phyloP scores from a whole-genome alignment of 2,888 invertebrate species.

The Liodrosophila aerea region DNA sequence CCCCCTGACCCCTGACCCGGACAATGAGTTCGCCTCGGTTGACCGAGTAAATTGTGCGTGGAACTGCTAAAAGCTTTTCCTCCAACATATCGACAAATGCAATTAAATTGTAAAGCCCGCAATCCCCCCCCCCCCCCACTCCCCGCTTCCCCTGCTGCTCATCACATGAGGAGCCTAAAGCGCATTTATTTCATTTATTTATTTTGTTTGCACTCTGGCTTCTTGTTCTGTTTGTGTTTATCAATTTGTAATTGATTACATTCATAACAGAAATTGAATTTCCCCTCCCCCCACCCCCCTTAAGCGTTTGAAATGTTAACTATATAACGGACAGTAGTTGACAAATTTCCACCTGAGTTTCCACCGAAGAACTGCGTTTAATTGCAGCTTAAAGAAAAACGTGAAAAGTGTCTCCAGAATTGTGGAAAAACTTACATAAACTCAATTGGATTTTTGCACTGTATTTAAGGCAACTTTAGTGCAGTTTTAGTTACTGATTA shows the following conservation, averaged over 20 bases:
- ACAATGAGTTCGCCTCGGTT: conserved; percentile 22
- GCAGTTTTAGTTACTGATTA: too few species aligned
- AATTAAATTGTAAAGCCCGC: conserved; percentile 54
- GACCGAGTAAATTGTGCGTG: conserved; percentile 23
- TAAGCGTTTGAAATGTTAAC: not conserved
- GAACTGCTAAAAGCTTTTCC: conserved; percentile 27
- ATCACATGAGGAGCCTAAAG: conserved; percentile 9
- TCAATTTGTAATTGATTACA: conserved; percentile 61
- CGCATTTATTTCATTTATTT: conserved; percentile 19
- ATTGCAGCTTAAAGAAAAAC: too few species aligned
- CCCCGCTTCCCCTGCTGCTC: not conserved
- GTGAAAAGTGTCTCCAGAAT: too few species aligned
- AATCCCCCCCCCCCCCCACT: not conserved
- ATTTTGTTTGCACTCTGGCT: conserved; percentile 5
- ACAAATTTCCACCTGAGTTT: too few species aligned
- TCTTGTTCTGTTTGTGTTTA: conserved; percentile 24
- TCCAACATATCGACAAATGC: conserved; percentile 44
- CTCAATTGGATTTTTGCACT: too few species aligned
- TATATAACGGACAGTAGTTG: too few species aligned
- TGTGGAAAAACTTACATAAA: too few species aligned
- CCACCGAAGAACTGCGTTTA: too few species aligned
- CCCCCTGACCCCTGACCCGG: too few species aligned
- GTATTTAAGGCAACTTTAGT: too few species aligned
- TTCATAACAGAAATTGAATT: conserved; percentile 41
- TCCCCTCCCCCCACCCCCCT: conserved; percentile 10